Base-by-base conservation (phyloP, 1,140 invertebrate species). In the Ceratina calcarata region DNA sequence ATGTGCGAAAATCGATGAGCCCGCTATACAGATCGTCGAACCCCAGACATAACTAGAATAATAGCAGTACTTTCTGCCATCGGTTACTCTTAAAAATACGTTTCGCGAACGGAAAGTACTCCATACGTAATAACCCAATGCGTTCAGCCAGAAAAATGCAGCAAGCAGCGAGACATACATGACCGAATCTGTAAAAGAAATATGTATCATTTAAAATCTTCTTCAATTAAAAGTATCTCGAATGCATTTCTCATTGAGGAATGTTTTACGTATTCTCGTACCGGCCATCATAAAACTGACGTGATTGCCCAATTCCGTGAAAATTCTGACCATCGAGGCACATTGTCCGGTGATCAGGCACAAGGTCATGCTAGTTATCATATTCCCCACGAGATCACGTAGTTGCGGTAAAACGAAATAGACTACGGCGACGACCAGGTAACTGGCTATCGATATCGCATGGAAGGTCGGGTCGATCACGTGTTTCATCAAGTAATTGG, bases 361-460 rank as follows among this genome's bases (percentile, higher is more conserved):
- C 22, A 97, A 88, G 61, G 94, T 94, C 83, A 97, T 95, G 53
- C 96, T 97, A 0, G 96, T 97, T 51, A 97, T 95, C 83, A 97
- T 97, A 89, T 97, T 97, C 18, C 97, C 97, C 32, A 96, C 95
- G 27, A 97, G 92, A 93, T 97, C 96, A 85, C 96, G 92, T 64
- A 97, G 92, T 57, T 97, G 97, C n/a, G 96, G 96, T 79, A 97
- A 91, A 20, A 97, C 95, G 90, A 97, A 97, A 88, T 97, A 97
- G 71, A 97, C 94, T n/a, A 97, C 94, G 7, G 96, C 95, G 15
- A 97, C 95, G 1, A 95, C 88, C n/a, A 97, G 88, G 80, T 96
- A 95, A 71, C 96, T 95, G 7, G 95, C 92, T 75, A 97, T 95
- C 2, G 95, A 94, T 51, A 97, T 94, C 0, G 94, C 94, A 89